Evolutionary conservation across 2,113 vertebrate species (phyloP), one percentile per base, ranked within the genome.

Genomic region (Caretta caretta): DNA sequence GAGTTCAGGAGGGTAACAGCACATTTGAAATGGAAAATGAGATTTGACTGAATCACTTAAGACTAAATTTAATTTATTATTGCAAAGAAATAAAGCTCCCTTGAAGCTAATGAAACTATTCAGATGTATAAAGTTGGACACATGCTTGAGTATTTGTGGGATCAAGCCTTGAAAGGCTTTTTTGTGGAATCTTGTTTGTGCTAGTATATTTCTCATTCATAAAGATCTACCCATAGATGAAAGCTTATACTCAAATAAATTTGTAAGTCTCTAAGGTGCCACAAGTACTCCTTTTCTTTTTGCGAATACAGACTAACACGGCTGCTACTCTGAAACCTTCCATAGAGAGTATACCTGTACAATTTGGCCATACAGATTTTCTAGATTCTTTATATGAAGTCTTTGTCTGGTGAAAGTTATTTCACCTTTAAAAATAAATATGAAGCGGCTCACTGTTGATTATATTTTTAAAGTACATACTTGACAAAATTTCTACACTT

Each of bases 401-500:
- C 4, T 56, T 91, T 31, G 16, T 17, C 56, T 88, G 84, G 72
- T 50, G 17, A 42, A 38, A 83, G 50, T 27, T 24, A 13, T 80
- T 87, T 95, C 13, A 35, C 56, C 42, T 83, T 50, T 85, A 76
- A 84, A 81, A 91, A 24, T 35, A 22, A 72, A 51, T 65, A 50
- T 6, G 19, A 42, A 85, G 16, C 7, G 29, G 78, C 46, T 83
- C 42, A 2, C 29, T 25, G 62, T 88, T 88, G 54, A 5, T 1
- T n/a, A 17, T 9, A 11, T 1, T 11, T 29, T 29, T 56, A 29
- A 78, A 88, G 13, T 19, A 10, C 6, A 4, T 57, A 0, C 0
- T 12, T 82, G 29, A 57, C 79, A 81, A 38, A 14, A n/a, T 27
- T 91, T 88, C 79, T 62, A 2, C 53, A 79, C 83, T 82, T 83